phyloP scores from a whole-genome alignment of 2,797 vertebrate genomes.

The Chiroxiphia lanceolata region DNA sequence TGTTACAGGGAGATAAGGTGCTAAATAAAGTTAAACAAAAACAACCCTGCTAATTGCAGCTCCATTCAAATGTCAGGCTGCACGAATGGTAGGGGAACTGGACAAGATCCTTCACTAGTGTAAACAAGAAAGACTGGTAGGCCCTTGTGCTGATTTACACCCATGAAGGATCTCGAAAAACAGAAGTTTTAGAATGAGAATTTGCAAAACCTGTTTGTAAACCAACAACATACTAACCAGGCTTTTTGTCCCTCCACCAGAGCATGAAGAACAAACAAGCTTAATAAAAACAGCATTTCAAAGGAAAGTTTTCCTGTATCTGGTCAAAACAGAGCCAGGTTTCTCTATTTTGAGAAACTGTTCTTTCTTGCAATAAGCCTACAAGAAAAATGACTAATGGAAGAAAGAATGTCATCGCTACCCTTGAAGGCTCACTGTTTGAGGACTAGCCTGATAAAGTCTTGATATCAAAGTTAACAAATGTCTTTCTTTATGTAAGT shows the following conservation, averaged over 20 bases:
- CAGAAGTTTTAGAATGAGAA: not conserved
- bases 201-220: not conserved
- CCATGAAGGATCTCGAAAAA: not conserved
- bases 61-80: slow-evolving; percentile 38
- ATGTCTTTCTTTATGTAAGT: not conserved
- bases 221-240: not conserved
- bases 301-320: not conserved
- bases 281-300: not conserved
- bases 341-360: not conserved
- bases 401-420: not conserved
- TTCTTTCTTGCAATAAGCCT: not conserved
- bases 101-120: not conserved
- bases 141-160: not conserved
- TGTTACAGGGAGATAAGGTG: slow-evolving; percentile 62
- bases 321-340: not conserved
- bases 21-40: slow-evolving; percentile 68
- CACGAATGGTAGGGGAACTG: not conserved
- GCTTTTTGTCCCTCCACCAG: not conserved
- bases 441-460: not conserved
- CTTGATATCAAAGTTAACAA: slow-evolving; percentile 6
- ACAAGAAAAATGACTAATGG: not conserved
- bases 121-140: not conserved
- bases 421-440: slow-evolving; percentile 12
- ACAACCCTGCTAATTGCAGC: slow-evolving; percentile 30
- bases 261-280: not conserved